Evolutionary conservation across 2,113 vertebrate species (phyloP), one percentile per base, ranked within the genome.

Genomic region (Lonchura striata): DNA sequence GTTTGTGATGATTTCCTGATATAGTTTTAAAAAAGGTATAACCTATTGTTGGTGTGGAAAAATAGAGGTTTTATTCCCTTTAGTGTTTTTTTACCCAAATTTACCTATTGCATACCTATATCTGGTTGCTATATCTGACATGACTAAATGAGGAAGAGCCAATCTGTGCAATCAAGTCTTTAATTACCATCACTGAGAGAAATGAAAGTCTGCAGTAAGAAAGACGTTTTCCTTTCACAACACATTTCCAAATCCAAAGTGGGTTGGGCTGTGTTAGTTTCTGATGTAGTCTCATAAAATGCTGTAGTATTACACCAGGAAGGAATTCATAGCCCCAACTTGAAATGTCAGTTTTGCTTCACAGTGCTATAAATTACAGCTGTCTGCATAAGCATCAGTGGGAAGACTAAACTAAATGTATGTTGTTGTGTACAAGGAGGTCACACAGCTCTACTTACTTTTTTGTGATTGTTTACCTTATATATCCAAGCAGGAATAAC

Each of bases 381-480:
- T 86, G 41, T 94, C 68, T 77, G 60, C 50, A 85, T 91, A 86
- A 95, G 47, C 87, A 59, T 42, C 46, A 86, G 30, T 61, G 35
- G 63, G 92, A 88, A 74, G 27, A 89, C 22, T 86, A 71, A 91
- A 96, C 41, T 81, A 93, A 91, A 84, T 88, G 27, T 79, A 49
- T 92, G 60, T 94, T 97, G 66, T 97, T 96, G 59, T 88, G 47
- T 95, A 94, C 24, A 18, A 33, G 46, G 37, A 84, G 17, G 65
- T 95, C 86, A 93, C 74, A 93, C 11, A 92, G 30, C 59, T 70
- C 53, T 90, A 44, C 65, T 92, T 95, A 88, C 28, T 78, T 95
- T 95, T 50, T 95, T 60, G 60, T 81, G 77, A 88, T 96, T 97
- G 75, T 96, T 97, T 97, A 88, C 35, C 49, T 90, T 92, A 96